A percentile compares a stretch with the other conserved stretches of the same genome.
Conservation (phyloP, 2,113 vertebrate genomes). For the Festucalex cinctus region DNA sequence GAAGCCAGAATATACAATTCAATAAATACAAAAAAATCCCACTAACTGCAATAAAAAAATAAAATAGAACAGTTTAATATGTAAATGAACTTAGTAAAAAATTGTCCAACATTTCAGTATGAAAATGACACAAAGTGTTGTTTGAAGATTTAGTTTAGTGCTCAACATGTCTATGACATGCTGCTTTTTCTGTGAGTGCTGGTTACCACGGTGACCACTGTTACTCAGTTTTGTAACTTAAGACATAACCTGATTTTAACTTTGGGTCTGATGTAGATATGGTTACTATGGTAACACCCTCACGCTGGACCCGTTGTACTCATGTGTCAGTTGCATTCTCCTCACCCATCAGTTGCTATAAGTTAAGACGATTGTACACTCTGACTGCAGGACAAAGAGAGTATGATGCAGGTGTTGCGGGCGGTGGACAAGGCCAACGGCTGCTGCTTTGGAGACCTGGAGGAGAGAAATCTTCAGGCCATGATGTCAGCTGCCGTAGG, state of each 20-base stretch:
- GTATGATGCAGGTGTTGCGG: constrained; percentile 83
- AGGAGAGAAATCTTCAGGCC: constrained; percentile 85
- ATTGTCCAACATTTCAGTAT: neutral
- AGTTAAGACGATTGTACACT: constrained; percentile 12
- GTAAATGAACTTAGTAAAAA: too few relatives aligned
- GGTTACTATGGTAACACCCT: neutral
- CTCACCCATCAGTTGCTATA: neutral
- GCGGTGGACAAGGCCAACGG: constrained; percentile 95
- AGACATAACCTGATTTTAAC: neutral
- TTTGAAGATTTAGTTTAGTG: neutral
- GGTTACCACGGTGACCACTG: constrained; percentile 27
- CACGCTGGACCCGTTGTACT: too few relatives aligned
- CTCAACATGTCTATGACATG: neutral
- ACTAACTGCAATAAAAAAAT: neutral
- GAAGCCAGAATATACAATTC: neutral
- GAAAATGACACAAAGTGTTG: neutral
- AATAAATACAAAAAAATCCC: neutral
- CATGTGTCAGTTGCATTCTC: neutral
- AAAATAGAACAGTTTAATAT: too few relatives aligned
- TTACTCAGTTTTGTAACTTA: neutral
- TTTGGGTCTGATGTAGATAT: neutral
- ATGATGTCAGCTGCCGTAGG: constrained; percentile 95
- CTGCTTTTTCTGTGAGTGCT: neutral
- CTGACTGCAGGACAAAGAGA: constrained; percentile 83
- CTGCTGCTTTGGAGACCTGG: constrained; percentile 86